Percentiles rank a stretch among this genome's conserved stretches.
Conservation (phyloP, 2,797 vertebrate species). For the Erethizon dorsatum region DNA sequence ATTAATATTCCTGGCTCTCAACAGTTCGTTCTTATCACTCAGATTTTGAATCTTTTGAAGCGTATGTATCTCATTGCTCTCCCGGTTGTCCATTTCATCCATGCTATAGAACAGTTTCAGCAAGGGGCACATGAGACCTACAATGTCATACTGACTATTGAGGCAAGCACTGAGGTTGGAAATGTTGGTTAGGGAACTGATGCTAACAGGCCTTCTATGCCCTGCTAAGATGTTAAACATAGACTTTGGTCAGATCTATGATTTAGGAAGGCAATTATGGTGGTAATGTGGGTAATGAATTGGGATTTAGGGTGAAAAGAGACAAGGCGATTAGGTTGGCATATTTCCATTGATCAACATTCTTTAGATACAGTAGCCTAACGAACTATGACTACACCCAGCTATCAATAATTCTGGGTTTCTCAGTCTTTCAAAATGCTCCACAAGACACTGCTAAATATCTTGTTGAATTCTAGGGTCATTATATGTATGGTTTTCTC, state of each 20-base stretch:
- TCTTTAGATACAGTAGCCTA: constrained; percentile 12
- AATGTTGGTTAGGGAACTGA: background rate
- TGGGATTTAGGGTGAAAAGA: constrained; percentile 45
- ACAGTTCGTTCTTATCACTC: background rate
- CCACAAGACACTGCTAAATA: background rate
- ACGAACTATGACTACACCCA: constrained; percentile 1
- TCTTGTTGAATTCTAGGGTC: background rate
- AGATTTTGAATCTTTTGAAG: constrained; percentile 12
- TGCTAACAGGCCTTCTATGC: background rate
- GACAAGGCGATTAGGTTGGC: constrained; percentile 2
- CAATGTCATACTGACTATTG: background rate
- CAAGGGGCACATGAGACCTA: background rate
- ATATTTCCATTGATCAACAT: constrained; percentile 37
- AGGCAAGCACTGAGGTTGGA: background rate
- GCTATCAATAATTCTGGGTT: background rate
- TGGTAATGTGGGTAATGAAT: background rate
- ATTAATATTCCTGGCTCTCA: background rate
- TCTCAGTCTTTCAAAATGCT: constrained; percentile 35
- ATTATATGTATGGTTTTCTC: background rate
- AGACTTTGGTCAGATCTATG: background rate
- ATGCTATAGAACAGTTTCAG: background rate
- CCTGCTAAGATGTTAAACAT: background rate
- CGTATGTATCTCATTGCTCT: background rate
- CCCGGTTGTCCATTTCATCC: background rate
- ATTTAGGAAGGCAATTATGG: constrained; percentile 50